Percentiles rank a stretch among this genome's conserved stretches.
These are phyloP conservation scores for Daphoenositta chrysoptera DNA, from an alignment of 2,113 vertebrate genomes.

Conservation along the genomic window DNA sequence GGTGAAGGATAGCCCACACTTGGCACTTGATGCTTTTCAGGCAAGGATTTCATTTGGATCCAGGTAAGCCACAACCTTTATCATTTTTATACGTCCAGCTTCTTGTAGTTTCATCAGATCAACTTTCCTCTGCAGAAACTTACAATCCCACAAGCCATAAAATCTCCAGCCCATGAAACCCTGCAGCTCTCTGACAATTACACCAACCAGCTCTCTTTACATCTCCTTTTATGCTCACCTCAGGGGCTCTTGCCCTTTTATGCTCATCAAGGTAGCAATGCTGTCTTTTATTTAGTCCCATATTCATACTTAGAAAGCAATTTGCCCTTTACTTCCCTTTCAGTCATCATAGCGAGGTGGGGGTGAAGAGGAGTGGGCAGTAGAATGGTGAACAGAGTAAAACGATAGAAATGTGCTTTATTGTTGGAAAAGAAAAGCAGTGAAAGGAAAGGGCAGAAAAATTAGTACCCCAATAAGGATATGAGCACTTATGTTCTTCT, in stretches of 20 bases:
- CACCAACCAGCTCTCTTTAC: not conserved
- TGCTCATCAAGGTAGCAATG: not conserved
- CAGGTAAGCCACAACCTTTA: not conserved
- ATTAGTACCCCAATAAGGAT: not conserved
- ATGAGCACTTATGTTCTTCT: not conserved
- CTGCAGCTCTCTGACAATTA: not conserved
- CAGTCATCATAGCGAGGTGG: not conserved
- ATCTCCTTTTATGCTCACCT: slow-evolving; percentile 29
- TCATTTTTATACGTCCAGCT: not conserved
- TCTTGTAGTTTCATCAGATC: not conserved
- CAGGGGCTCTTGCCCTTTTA: slow-evolving; percentile 9
- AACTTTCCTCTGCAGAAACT: not conserved
- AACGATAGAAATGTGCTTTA: not conserved
- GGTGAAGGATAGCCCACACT: not conserved
- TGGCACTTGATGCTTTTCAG: not conserved
- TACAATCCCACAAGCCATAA: not conserved
- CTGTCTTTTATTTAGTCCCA: not conserved
- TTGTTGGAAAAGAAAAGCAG: not conserved
- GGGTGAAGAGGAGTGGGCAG: not conserved
- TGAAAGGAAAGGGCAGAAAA: not conserved
- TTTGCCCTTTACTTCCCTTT: slow-evolving; percentile 17
- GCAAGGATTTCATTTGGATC: not conserved
- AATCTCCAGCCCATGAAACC: not conserved
- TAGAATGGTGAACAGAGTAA: not conserved
- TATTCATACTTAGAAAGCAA: not conserved